Evolutionary conservation across 1,140 invertebrate genomes (phyloP), one percentile per base, ranked within the genome.

Genomic region (Kradibia gibbosae): DNA sequence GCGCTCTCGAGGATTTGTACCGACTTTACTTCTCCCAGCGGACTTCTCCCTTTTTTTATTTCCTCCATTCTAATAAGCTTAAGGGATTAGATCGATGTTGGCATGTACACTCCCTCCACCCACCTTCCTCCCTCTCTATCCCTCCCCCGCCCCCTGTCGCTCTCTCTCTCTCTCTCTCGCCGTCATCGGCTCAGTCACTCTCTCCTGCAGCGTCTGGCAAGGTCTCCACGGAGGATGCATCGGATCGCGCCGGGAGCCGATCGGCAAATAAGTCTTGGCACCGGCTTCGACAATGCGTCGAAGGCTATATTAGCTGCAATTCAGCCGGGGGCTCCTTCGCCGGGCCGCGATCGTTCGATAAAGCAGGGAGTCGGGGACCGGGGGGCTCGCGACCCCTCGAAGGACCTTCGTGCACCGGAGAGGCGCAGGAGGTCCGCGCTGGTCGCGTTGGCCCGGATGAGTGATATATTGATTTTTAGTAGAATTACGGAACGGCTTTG

Each of bases 291-390:
- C 28, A 87, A 3, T 1, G 20, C 20, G 31, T 36, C 84, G 87
- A 88, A 88, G 86, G 88, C 87, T 88, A 84, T 89, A 89, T 89
- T 89, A 89, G 89, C 89, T 89, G 86, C 86, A 82, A 86, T 85
- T 85, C 81, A 83, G 80, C 65, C 78, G 72, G 20, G 50, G 20
- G 50, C 3, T 17, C 13, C 50, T 5, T 53, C 17, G 31, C 15
- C 34, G 34, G 28, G 11, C 31, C 31, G 31, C 55, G 73, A 22
- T 67, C 22, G 62, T 31, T 39, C 17, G 67, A 28, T 2, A 8
- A n/a, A 3, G n/a, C 0, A 5, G 20, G 70, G 36, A 2, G 10
- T 15, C 10, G 31, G 10, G 57, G 2, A n/a, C 31, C 4, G 13
- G 65, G 39, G 20, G 20, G 45, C 70, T 53, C 48, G 71, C n/a